Percentiles rank a stretch among this genome's conserved stretches.
Evolutionary conservation across 2,888 invertebrate genomes (phyloP).

Genomic region (Tuta absoluta): DNA sequence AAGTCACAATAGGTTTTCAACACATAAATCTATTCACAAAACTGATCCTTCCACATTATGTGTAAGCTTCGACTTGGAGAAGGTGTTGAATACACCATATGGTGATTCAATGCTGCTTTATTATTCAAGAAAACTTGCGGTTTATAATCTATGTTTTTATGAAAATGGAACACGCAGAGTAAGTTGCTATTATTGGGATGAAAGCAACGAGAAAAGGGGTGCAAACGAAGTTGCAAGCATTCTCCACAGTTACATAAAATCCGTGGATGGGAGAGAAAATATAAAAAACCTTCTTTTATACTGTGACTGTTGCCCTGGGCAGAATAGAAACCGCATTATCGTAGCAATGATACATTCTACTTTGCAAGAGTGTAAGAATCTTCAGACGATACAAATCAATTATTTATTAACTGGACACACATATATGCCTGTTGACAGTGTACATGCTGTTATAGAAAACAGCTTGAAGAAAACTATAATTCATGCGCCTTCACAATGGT

Average conservation of each 20-base stretch:
- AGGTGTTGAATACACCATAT: conserved; percentile 41
- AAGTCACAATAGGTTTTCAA: background rate
- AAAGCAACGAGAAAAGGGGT: conserved; percentile 37
- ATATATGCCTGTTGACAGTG: conserved; percentile 49
- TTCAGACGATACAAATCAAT: conserved; percentile 39
- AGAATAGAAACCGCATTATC: conserved; percentile 43
- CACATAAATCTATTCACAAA: conserved; percentile 31
- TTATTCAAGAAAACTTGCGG: conserved; percentile 35
- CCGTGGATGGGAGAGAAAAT: conserved; percentile 33
- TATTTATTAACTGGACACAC: conserved; percentile 46
- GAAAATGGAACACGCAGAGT: conserved; percentile 36
- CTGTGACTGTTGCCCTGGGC: conserved; percentile 39
- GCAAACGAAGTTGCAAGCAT: conserved; percentile 37
- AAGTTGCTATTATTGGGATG: conserved; percentile 36
- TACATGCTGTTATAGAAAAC: conserved; percentile 45
- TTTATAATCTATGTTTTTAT: conserved; percentile 37
- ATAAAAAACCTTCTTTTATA: conserved; percentile 35
- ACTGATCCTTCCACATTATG: conserved; percentile 28
- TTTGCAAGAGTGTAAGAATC: conserved; percentile 35
- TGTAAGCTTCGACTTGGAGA: conserved; percentile 33
- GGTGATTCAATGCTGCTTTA: conserved; percentile 38
- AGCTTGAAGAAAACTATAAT: conserved; percentile 39
- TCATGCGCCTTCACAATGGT: conserved; percentile 48
- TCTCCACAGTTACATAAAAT: conserved; percentile 31
- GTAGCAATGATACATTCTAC: conserved; percentile 36